phyloP scores from a whole-genome alignment of 2,888 invertebrate species.

The Alloscopus bannaensis region DNA sequence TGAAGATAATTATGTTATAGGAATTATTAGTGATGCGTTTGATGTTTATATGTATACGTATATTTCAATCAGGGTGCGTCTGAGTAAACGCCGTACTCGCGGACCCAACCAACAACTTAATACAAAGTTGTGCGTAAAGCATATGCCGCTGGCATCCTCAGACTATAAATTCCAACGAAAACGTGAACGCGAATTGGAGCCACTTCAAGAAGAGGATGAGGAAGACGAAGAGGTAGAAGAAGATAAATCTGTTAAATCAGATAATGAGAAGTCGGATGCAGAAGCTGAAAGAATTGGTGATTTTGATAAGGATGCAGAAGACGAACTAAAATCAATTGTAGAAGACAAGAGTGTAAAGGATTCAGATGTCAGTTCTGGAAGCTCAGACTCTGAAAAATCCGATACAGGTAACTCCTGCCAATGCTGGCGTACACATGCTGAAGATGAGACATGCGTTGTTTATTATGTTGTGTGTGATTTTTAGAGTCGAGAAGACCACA shows the following conservation, averaged over 20 bases:
- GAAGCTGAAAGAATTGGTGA: conserved; percentile 31
- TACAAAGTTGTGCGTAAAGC: conserved; percentile 91
- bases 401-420: conserved; percentile 27
- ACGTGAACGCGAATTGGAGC: conserved; percentile 91
- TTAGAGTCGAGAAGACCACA: conserved; percentile 38
- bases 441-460: conserved; percentile 1
- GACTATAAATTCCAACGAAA: conserved; percentile 92
- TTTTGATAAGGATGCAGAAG: conserved; percentile 71
- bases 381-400: conserved; percentile 68
- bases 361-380: conserved; percentile 73
- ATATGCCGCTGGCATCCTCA: conserved; percentile 88
- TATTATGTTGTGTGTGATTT: conserved; percentile 1
- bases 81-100: conserved; percentile 93
- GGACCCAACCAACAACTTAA: conserved; percentile 83
- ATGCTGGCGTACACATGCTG: background rate
- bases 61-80: conserved; percentile 86
- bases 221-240: conserved; percentile 78
- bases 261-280: conserved; percentile 74
- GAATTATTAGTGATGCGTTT: too few species aligned
- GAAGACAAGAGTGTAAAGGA: conserved; percentile 77
- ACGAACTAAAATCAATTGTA: conserved; percentile 74
- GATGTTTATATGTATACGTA: too few species aligned
- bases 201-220: conserved; percentile 84
- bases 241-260: conserved; percentile 76
- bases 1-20: too few species aligned